These are phyloP conservation scores for Cephus nigrinus DNA, from an alignment of 2,888 invertebrate genomes.

Conservation along the genomic window DNA sequence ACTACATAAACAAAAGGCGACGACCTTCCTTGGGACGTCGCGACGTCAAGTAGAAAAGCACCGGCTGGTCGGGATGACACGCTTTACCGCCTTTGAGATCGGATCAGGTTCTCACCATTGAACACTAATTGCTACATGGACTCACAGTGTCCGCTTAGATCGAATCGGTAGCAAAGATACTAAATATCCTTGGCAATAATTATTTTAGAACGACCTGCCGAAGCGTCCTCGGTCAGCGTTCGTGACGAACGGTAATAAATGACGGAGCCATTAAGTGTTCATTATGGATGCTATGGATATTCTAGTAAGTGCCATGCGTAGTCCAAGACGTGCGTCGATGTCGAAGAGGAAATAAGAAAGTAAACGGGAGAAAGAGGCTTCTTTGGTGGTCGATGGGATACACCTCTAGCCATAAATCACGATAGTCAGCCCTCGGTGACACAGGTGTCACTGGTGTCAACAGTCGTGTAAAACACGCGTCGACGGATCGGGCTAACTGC, in stretches of 20 bases:
- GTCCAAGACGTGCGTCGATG: not conserved
- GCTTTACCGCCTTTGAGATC: not conserved
- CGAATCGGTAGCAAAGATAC: not conserved
- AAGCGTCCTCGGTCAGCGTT: not conserved
- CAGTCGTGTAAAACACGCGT: not conserved
- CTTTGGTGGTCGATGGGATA: not conserved
- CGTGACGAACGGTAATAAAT: not conserved
- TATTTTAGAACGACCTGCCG: not conserved
- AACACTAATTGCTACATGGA: not conserved
- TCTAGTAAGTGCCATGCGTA: not conserved
- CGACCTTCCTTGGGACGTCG: not conserved
- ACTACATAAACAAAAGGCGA: not conserved
- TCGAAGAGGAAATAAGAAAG: not conserved
- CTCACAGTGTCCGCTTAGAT: not conserved
- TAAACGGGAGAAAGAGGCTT: not conserved
- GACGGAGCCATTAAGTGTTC: not conserved
- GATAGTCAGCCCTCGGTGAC: not conserved
- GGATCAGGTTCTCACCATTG: not conserved
- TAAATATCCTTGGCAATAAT: not conserved
- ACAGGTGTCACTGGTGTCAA: conserved; percentile 3
- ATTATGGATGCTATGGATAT: not conserved
- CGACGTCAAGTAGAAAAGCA: not conserved
- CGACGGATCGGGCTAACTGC: not conserved
- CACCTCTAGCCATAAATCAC: not conserved
- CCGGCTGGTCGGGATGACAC: not conserved